Percentiles rank a stretch among this genome's conserved stretches.
Evolutionary conservation across 2,888 invertebrate species (phyloP).

Genomic region (Apotomis turbidana): DNA sequence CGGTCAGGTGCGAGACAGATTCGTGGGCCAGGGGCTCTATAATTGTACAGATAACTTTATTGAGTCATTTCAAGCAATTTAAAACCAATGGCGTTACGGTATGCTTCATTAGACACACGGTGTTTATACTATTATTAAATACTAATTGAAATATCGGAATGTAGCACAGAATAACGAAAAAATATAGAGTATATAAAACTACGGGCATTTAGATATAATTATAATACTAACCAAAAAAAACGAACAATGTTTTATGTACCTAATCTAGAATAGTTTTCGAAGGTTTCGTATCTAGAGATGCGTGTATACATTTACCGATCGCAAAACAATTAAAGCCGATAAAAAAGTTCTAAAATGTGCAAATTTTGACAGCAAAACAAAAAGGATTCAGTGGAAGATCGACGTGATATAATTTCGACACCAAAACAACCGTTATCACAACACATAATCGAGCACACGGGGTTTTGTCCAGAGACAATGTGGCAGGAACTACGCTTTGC

Average conservation of each 20-base stretch:
- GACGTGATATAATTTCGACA: constrained; percentile 49
- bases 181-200: no score
- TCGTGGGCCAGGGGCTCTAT: background rate
- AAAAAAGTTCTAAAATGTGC: constrained; percentile 38
- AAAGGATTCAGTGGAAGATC: constrained; percentile 45
- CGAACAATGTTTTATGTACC: no score
- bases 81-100: background rate
- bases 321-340: constrained; percentile 12
- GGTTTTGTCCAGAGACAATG: constrained; percentile 73
- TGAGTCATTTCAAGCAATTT: background rate
- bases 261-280: background rate
- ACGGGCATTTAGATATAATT: no score
- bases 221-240: no score
- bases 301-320: background rate
- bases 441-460: constrained; percentile 58
- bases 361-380: constrained; percentile 38
- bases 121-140: background rate
- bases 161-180: no score
- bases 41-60: background rate
- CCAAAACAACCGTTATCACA: constrained; percentile 58
- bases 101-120: background rate
- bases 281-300: constrained; percentile 5
- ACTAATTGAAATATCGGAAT: background rate
- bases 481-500: constrained; percentile 73
- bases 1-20: background rate